These are phyloP conservation scores for Cephus sareptanus DNA, from an alignment of 2,888 invertebrate genomes.

Conservation along the genomic window DNA sequence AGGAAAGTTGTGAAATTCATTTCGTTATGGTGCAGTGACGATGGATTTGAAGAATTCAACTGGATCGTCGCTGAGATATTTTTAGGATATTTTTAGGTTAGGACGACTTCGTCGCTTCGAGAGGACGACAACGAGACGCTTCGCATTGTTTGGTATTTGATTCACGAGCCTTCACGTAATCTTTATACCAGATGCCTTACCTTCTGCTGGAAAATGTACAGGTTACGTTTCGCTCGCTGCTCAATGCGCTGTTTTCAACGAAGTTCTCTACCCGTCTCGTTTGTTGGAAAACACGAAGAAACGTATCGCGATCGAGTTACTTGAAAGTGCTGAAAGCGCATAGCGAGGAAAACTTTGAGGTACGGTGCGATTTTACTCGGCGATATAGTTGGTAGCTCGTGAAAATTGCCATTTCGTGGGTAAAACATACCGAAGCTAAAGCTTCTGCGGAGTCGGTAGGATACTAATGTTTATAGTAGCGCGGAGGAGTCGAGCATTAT, in stretches of 20 bases:
- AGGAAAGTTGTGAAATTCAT: constrained; percentile 30
- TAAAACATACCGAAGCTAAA: background rate
- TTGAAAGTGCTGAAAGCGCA: constrained; percentile 21
- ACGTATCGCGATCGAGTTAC: constrained; percentile 27
- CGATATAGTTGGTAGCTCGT: background rate
- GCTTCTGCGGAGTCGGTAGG: background rate
- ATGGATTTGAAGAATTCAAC: background rate
- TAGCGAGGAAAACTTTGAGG: background rate
- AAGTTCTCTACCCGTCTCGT: background rate
- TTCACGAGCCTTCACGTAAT: background rate
- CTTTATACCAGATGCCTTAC: background rate
- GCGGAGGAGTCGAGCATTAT: background rate
- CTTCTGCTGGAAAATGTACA: background rate
- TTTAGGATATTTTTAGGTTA: background rate
- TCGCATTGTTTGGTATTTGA: background rate
- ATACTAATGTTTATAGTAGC: background rate
- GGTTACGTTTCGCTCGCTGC: constrained; percentile 9
- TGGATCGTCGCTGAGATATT: background rate
- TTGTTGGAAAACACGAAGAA: constrained; percentile 14
- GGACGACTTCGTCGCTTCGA: background rate
- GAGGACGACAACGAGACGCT: background rate
- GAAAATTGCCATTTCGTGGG: background rate
- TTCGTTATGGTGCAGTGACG: constrained; percentile 23
- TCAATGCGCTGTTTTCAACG: constrained; percentile 6
- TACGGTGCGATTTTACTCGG: background rate